Base-by-base conservation (phyloP, 2,797 vertebrate genomes). In the Channallabes apus region DNA sequence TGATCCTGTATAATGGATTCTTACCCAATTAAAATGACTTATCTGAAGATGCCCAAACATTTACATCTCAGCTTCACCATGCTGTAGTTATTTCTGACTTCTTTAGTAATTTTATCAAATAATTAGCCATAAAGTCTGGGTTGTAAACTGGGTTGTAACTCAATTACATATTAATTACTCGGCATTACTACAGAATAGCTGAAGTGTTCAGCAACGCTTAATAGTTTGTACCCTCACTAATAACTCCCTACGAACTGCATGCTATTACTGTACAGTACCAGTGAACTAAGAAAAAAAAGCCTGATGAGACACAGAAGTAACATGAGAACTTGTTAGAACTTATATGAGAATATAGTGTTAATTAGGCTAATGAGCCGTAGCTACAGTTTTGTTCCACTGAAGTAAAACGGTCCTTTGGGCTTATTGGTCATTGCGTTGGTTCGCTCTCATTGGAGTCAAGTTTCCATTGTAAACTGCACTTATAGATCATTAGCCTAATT, bases 361-460 rank as follows among this genome's bases (percentile, higher is more conserved):
- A 62, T 79, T 79, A 38, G 24, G 58, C 32, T 79, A 79, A 79
- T 79, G 76, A 59, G 29, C 58, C 62, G 20, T 27, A 54, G 71
- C 71, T 54, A 73, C 20, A 41, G 35, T 46, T 41, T 41, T 72
- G 71, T 73, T 54, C 71, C 46, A 73, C 46, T 73, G 2, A 73
- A 27, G 46, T 73, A 17, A 27, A 51, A 73, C 3, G 14, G 24
- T 24, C 35, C 35, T 73, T 73, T 54, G 41, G 35, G 22, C 71
- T 73, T 46, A 71, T 72, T 46, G 69, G 38, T 20, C 32, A 38
- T 71, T 71, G 68, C 38, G 35, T 41, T 71, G 22, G 5, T 67
- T 6, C 1, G 6, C 6, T 67, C 15, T 38, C 20, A 68, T 46
- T 46, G 41, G 29, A 41, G 35, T 20, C 32, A 20, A 38, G 20